Base-by-base conservation (phyloP, 2,888 invertebrate genomes). In the Agrilus mali region DNA sequence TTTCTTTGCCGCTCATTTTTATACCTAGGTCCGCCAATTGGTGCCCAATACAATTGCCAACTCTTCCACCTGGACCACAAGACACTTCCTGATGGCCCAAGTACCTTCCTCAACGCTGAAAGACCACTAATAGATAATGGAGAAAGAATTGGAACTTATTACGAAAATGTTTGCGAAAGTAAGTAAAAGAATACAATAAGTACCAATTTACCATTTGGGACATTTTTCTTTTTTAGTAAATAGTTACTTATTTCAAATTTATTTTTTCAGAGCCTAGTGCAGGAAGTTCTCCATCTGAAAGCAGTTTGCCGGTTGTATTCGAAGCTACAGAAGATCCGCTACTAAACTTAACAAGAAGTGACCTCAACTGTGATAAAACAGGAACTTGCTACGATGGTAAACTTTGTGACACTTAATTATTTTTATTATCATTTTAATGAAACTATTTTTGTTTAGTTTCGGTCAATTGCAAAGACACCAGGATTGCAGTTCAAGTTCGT, bases 331-430 rank as follows among this genome's bases (percentile, higher is more conserved):
- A 84, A 65, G 86, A 86, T 61, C 74, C 81, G 5, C 75, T 67
- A 48, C 58, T 83, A 51, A 86, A 86, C 60, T 66, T 84, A 54
- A 84, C 85, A 4, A 75, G 82, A 54, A 80, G 77, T 56, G 85
- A 86, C 60, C 82, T 85, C 40, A 90, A 92, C 68, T 94, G 93
- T 64, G 93, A 93, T 68, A 88, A 89, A 61, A 90, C 89, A 43
- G 93, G 93, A 62, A 92, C 92, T 52, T 94, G 93, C 63, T 93
- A 93, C 61, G 89, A 94, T 68, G 92, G 92, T 92, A 74, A 73
- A 12, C 34, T 37, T 39, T 35, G 7, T n/a, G 31, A 33, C 36
- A 14, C 7, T 42, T 42, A 2, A 13, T 7, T 20, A 7, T 8
- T 20, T 38, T 20, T 17, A 15, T 33, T 40, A 38, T 27, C 33